phyloP scores from a whole-genome alignment of 1,140 invertebrate species.

The Pteromalus puparum region DNA sequence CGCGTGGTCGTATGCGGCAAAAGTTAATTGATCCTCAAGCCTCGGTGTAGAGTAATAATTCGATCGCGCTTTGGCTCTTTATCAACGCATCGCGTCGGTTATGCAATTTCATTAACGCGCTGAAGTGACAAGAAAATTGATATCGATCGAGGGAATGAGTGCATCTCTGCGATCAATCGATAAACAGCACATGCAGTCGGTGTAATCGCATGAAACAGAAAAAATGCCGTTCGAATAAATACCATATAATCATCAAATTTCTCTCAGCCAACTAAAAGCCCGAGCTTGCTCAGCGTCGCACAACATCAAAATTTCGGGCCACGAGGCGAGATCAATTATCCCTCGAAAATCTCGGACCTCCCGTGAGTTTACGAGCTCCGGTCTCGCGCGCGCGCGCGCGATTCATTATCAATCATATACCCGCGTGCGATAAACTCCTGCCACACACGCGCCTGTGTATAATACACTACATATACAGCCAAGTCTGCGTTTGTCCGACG shows the following conservation, averaged over 20 bases:
- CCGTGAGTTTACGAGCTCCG: slow-evolving; percentile 56
- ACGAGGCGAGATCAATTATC: slow-evolving; percentile 48
- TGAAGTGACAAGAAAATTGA: neutral
- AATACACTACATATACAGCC: neutral
- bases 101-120: neutral
- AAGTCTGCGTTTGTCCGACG: slow-evolving; percentile 48
- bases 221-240: too few species aligned
- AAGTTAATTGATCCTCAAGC: neutral
- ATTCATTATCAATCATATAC: slow-evolving; percentile 56
- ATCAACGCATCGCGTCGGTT: neutral
- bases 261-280: too few species aligned
- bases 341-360: slow-evolving; percentile 42
- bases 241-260: too few species aligned
- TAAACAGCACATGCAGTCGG: neutral
- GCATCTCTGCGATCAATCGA: neutral
- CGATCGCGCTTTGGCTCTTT: neutral
- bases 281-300: too few species aligned
- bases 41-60: neutral
- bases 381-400: slow-evolving; percentile 16
- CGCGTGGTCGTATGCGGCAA: neutral
- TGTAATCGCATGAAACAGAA: too few species aligned
- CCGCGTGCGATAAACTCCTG: slow-evolving; percentile 51
- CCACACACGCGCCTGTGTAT: neutral
- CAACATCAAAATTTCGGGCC: neutral
- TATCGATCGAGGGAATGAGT: neutral